Percentiles rank a stretch among this genome's conserved stretches.
Evolutionary conservation across 2,113 vertebrate genomes (phyloP).

Genomic region (Ceyx cyanopectus): DNA sequence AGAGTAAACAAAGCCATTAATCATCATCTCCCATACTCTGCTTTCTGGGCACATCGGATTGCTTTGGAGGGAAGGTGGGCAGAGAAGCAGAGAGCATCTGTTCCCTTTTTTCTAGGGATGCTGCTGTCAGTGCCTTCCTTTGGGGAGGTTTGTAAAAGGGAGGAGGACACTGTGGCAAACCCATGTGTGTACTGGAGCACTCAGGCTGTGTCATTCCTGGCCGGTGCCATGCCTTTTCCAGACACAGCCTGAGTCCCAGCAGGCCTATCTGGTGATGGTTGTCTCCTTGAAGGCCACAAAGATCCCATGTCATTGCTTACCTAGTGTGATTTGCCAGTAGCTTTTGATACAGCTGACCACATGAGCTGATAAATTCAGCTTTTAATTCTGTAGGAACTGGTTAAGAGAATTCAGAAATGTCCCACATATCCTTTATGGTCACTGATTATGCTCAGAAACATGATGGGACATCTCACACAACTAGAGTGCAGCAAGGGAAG

Average conservation of each 20-base stretch:
- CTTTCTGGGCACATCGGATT: not conserved
- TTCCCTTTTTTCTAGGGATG: not conserved
- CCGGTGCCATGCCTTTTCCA: accelerated
- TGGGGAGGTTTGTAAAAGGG: not conserved
- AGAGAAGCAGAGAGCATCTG: not conserved
- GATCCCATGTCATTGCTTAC: not conserved
- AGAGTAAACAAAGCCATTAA: slow-evolving; percentile 1
- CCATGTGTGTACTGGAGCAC: not conserved
- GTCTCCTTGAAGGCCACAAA: not conserved
- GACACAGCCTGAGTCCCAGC: not conserved
- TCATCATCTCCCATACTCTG: not conserved
- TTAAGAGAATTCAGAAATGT: not conserved
- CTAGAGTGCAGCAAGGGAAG: not conserved
- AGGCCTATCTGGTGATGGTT: not conserved
- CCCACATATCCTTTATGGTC: not conserved
- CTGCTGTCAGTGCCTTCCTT: not conserved
- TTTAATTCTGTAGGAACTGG: not conserved
- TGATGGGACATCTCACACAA: not conserved
- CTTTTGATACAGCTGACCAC: not conserved
- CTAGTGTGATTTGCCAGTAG: not conserved
- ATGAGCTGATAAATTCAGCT: not conserved
- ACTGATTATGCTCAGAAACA: not conserved
- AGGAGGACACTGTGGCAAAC: not conserved
- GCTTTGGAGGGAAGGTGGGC: not conserved
- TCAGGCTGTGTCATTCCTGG: not conserved